Evolutionary conservation across 1,140 invertebrate species (phyloP), one percentile per base, ranked within the genome.

Genomic region (Neodiprion lecontei): DNA sequence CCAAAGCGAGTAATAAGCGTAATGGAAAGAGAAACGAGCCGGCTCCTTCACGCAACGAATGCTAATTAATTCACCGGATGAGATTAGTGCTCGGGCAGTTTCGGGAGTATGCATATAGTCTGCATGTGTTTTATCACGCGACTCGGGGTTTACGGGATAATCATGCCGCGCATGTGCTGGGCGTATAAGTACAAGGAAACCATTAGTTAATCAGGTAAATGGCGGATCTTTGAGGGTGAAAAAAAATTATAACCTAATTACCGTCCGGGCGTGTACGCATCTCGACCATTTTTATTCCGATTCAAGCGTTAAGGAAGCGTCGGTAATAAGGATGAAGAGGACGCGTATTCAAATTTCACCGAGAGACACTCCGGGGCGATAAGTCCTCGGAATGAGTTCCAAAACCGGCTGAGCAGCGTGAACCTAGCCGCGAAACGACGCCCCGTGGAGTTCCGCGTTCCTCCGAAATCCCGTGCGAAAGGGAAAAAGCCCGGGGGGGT

Each of bases 191-290:
- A 61, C 53, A 61, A 5, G 53, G 53, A 61, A 61, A 61, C 53
- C 53, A 61, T 61, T 14, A 61, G 53, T 17, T 61, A 61, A 61
- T 61, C 53, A 61, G 53, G 3, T 17, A 17, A 61, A 61, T 61
- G 53, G 53, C 11, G 7, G 5, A 14, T 17, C n/a, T 17, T 14
- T 14, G 5, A 17, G 11, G 53, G 53, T 61, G n/a, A 61, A 61
- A 61, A 61, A 14, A 61, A 14, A 61, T 61, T 61, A 61, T 61
- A 61, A 61, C 53, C 53, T 61, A 12, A 61, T 61, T 61, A 61
- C 53, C 53, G 11, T 17, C 53, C 5, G 53, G 4, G 53, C 53
- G 11, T 40, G 28, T 8, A 14, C 9, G 8, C n/a, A 61, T 61
- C 53, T 61, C n/a, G 53, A 61, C n/a, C 53, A 61, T 61, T 61